Base-by-base conservation (phyloP, 2,113 vertebrate genomes). In the Mormyrus lacerda region DNA sequence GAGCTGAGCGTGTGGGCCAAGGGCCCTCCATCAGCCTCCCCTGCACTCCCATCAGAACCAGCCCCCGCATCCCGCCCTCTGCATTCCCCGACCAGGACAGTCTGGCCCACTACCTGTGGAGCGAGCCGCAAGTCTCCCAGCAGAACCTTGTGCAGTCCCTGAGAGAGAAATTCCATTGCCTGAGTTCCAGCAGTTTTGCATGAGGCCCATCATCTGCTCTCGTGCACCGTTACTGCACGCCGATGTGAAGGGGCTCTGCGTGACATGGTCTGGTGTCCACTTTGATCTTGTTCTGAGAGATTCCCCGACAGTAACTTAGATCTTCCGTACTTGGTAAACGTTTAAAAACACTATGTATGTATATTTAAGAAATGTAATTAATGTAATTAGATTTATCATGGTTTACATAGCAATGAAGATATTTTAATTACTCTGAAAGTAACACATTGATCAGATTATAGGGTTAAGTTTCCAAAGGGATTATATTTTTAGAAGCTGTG, bases 141-240 rank as follows among this genome's bases (percentile, higher is more conserved):
- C 96, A 97, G 93, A 99, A 97, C 58, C 97, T 99, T 42, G 98
- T 98, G 89, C 98, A 98, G 92, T 98, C 98, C 44, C 93, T 99
- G 92, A 96, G 98, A 90, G 98, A 99, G 88, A 99, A 99, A 93
- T 98, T 99, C 91, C 98, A 99, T 89, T 99, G 98, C 97, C 97
- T 99, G 90, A 98, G 98, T 91, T 99, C 98, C 73, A 99, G 97
- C 92, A 99, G 98, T 91, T 99, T 99, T 90, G 98, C 96, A 90
- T 98, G 92, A 95, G 89, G 76, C 17, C 0, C 24, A 9, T 31
- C 24, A 58, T 11, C 48, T 11, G 19, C 51, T 50, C 11, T 0
- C n/a, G 3, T 69, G 27, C 61, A 31, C 10, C 11, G 1, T 27
- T 69, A 47, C 21, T 65, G 76, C 44, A 48, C 35, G 44, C 89